Percentiles rank a stretch among this genome's conserved stretches.
phyloP scores from a whole-genome alignment of 1,140 invertebrate genomes.

The Brachionus angularis region DNA sequence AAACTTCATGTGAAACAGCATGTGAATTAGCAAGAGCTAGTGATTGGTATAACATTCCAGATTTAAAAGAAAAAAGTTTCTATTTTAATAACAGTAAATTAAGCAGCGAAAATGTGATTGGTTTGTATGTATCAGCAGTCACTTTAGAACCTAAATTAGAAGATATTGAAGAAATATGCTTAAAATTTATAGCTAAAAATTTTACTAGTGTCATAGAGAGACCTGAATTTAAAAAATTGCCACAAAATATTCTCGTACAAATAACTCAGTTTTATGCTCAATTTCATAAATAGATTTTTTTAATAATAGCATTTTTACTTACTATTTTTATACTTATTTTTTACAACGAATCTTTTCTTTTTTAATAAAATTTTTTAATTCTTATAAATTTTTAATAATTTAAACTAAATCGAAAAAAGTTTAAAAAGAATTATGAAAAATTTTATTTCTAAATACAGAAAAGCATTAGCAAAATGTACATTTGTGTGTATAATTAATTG shows the following conservation, averaged over 20 bases:
- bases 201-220: background rate
- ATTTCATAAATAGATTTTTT: conserved; percentile 4
- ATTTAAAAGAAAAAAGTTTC: background rate
- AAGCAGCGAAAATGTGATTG: conserved; percentile 17
- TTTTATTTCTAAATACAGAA: no score
- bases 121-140: background rate
- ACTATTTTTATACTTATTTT: no score
- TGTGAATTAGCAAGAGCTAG: conserved; percentile 23
- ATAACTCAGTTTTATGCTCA: background rate
- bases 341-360: no score
- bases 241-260: background rate
- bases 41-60: conserved; percentile 32
- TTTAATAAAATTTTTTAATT: no score
- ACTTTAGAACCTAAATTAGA: conserved; percentile 14
- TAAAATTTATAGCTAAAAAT: conserved; percentile 40
- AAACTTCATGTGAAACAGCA: background rate
- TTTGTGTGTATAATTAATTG: conserved; percentile 17
- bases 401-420: no score
- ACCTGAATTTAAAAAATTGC: background rate
- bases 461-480: background rate
- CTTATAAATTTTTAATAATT: no score
- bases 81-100: background rate
- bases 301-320: no score
- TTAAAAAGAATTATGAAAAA: no score
- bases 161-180: conserved; percentile 2